Base-by-base conservation (phyloP, 2,888 invertebrate species). In the Myopa tessellatipennis region DNA sequence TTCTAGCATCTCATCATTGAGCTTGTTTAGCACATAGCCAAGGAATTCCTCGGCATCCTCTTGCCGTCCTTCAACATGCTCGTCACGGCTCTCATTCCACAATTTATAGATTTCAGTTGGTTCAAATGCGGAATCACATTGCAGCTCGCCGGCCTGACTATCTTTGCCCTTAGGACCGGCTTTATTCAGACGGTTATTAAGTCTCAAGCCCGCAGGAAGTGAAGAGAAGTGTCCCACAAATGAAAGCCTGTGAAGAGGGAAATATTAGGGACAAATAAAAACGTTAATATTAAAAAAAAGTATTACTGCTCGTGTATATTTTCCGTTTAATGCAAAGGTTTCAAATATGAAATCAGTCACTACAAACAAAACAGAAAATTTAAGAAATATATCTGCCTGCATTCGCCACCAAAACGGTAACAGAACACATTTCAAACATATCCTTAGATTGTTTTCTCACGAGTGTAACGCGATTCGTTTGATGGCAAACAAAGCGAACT, bases 1-100 rank as follows among this genome's bases (percentile, higher is more conserved):
- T 91, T 97, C 96, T 4, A 96, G 91, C 97, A 98, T 98, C 91
- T 99, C 98, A 89, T 98, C 98, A 87, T 98, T 98, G 77, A 98
- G 92, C 40, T 96, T 96, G 90, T 98, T 98, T 38, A 99, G 91
- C 80, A 98, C 91, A 87, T 95, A 96, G 8, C 97, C 95, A 3
- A 98, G 92, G 90, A 98, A 98, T 88, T 99, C 98, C 89, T 99
- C 98, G 0, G 98, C 98, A 90, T 99, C 98, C 87, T 98, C 98
- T 89, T 98, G 98, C 34, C 96, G 91, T 0, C 97, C 98, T 88
- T 96, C 96, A 74, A 95, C 94, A 80, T 88, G 86, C 65, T 93
- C 91, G 82, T 92, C 92, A 3, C 95, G 91, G 58, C 94, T 92
- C 67, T 94, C 94, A 80, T 95, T 93, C 85, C 98, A 91, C 90